Percentiles rank a stretch among this genome's conserved stretches.
phyloP scores from a whole-genome alignment of 2,797 vertebrate genomes.

The Valencia hispanica region DNA sequence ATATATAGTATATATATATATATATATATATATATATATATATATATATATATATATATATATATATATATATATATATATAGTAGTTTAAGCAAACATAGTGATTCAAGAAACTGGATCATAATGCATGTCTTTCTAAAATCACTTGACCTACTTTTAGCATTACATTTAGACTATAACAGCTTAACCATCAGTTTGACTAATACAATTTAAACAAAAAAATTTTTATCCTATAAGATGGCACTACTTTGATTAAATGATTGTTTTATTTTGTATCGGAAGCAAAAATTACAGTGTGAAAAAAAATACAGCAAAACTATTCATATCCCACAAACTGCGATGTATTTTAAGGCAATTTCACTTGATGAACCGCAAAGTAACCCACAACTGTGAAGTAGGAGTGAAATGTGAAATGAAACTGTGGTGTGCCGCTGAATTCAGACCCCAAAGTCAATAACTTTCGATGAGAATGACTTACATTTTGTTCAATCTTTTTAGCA shows the following conservation, averaged over 20 bases:
- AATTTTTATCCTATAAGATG: not conserved
- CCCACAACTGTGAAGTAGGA: not conserved
- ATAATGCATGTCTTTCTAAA: not conserved
- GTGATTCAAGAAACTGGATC: not conserved
- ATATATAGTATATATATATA: too few relatives aligned
- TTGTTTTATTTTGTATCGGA: not conserved
- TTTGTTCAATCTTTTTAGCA: not conserved
- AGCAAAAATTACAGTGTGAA: not conserved
- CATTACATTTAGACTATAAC: not conserved
- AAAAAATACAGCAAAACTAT: not conserved
- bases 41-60: too few relatives aligned
- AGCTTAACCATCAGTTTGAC: not conserved
- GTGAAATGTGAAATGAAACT: not conserved
- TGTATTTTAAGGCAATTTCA: not conserved
- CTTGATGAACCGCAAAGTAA: not conserved
- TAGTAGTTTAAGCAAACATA: not conserved
- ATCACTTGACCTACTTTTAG: not conserved
- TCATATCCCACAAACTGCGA: not conserved
- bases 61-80: not conserved
- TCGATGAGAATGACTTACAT: not conserved
- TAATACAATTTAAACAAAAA: not conserved
- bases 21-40: too few relatives aligned
- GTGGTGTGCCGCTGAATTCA: not conserved
- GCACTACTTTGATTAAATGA: not conserved
- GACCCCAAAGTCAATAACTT: not conserved